Percentiles rank a stretch among this genome's conserved stretches.
These are phyloP conservation scores for Cylindroiulus punctatus DNA, from an alignment of 2,888 invertebrate species.

Conservation along the genomic window DNA sequence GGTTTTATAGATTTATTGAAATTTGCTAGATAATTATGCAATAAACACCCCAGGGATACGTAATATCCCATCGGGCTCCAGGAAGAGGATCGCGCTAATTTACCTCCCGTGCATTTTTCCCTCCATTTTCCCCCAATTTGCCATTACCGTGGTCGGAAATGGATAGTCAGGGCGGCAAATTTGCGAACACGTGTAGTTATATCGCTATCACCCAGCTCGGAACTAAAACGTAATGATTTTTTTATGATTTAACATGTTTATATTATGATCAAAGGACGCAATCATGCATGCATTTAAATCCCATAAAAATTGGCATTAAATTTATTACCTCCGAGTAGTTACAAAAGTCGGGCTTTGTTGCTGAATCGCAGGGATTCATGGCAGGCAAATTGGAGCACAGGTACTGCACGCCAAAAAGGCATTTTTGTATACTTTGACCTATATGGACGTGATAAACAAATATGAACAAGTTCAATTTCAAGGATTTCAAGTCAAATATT, in stretches of 20 bases:
- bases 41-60: constrained; percentile 28
- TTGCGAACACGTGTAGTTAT: constrained; percentile 31
- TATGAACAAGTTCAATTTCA: constrained; percentile 34
- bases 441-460: neutral
- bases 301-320: constrained; percentile 19
- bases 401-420: constrained; percentile 15
- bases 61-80: constrained; percentile 24
- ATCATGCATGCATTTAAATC: constrained; percentile 29
- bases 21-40: constrained; percentile 37
- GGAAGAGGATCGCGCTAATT: constrained; percentile 20
- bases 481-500: neutral
- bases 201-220: neutral
- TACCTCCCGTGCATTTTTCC: neutral
- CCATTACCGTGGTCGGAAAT: neutral
- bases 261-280: constrained; percentile 11
- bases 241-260: constrained; percentile 42
- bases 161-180: constrained; percentile 1
- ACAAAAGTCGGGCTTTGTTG: neutral
- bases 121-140: neutral
- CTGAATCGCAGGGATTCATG: neutral
- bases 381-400: constrained; percentile 15
- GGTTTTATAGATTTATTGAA: constrained; percentile 33
- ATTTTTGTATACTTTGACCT: constrained; percentile 23
- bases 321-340: neutral
- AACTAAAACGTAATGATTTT: constrained; percentile 28